A percentile compares a stretch with the other conserved stretches of the same genome.
Evolutionary conservation across 2,888 invertebrate genomes (phyloP).

Genomic region (Rhagonycha fulva): DNA sequence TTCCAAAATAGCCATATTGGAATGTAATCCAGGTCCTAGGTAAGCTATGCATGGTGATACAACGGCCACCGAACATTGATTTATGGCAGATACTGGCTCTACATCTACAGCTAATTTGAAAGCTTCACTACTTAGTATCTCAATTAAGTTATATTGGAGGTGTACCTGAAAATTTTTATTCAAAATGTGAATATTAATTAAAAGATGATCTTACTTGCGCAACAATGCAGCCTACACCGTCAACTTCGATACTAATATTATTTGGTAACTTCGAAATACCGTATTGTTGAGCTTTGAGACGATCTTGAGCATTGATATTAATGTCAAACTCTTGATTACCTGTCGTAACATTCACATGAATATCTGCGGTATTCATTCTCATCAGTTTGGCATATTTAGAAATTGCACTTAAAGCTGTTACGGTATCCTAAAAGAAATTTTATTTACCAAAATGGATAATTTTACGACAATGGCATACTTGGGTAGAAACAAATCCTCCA

Average conservation of each 20-base stretch:
- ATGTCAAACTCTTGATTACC: conserved; percentile 53
- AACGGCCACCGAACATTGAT: conserved; percentile 56
- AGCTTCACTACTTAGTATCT: conserved; percentile 56
- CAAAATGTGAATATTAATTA: background rate
- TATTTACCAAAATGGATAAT: background rate
- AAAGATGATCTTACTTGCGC: conserved; percentile 54
- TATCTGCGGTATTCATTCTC: conserved; percentile 52
- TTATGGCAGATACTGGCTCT: conserved; percentile 53
- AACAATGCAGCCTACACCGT: conserved; percentile 62
- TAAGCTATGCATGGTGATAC: conserved; percentile 52
- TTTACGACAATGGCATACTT: conserved; percentile 53
- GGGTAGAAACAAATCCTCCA: conserved; percentile 78
- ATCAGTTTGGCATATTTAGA: conserved; percentile 60
- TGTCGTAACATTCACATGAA: conserved; percentile 56
- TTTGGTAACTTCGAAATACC: conserved; percentile 55
- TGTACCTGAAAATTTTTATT: conserved; percentile 44
- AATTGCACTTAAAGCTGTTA: conserved; percentile 64
- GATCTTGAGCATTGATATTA: conserved; percentile 55
- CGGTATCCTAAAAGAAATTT: conserved; percentile 58
- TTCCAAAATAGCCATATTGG: conserved; percentile 67
- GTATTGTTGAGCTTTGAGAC: conserved; percentile 56
- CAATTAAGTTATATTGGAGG: conserved; percentile 58
- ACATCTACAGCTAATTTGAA: conserved; percentile 58
- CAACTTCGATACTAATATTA: conserved; percentile 54
- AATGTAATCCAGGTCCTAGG: conserved; percentile 54